Conservation (phyloP, 2,888 invertebrate genomes). For the Alentia gelatinosa region DNA sequence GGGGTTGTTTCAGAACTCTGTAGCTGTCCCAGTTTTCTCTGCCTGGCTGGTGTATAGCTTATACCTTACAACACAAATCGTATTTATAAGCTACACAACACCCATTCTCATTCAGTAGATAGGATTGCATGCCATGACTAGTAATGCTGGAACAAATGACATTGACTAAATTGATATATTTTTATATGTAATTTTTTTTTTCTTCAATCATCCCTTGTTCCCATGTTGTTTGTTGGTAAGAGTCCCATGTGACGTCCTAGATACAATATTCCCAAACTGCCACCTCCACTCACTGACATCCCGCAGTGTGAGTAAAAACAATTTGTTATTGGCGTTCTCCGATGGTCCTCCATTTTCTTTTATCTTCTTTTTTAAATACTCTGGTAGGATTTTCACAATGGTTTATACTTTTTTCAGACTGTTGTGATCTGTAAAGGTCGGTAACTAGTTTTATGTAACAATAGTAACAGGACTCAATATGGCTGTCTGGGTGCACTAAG, state of each 20-base stretch:
- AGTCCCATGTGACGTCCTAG: neutral
- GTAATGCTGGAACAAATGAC: slow-evolving; percentile 41
- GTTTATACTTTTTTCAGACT: slow-evolving; percentile 34
- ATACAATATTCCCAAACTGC: neutral
- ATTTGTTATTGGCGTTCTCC: neutral
- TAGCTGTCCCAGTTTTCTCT: too few relatives aligned
- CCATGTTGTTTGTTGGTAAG: neutral
- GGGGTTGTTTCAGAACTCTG: too few relatives aligned
- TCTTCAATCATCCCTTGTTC: neutral
- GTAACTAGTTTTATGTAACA: neutral
- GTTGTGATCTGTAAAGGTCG: slow-evolving; percentile 44
- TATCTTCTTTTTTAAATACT: neutral
- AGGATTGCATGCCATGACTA: neutral
- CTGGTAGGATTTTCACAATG: neutral
- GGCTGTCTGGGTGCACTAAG: neutral
- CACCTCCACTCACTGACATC: neutral
- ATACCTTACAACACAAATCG: too few relatives aligned
- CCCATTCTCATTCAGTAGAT: too few relatives aligned
- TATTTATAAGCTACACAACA: too few relatives aligned
- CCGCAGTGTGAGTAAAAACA: neutral
- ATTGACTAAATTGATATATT: slow-evolving; percentile 10
- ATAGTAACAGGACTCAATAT: neutral
- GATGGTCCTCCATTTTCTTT: neutral
- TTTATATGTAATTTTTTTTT: neutral
- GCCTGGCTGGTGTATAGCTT: too few relatives aligned